These are phyloP conservation scores for Sycophila texana DNA, from an alignment of 2,888 invertebrate genomes.

Conservation along the genomic window DNA sequence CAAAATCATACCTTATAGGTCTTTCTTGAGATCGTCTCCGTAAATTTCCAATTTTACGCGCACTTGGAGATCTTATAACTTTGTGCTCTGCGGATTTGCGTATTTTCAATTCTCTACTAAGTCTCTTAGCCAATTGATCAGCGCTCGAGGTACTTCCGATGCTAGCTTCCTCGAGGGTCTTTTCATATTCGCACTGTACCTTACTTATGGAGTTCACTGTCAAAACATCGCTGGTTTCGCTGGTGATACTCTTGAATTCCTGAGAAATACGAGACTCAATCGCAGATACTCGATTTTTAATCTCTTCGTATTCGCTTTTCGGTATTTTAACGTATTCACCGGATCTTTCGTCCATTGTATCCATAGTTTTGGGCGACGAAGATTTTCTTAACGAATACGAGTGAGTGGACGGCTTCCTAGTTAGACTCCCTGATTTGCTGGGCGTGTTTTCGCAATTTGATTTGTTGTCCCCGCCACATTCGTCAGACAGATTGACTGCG, in stretches of 20 bases:
- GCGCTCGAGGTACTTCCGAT: constrained; percentile 81
- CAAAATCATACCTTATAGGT: constrained; percentile 64
- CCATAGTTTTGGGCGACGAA: constrained; percentile 21
- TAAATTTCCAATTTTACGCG: constrained; percentile 87
- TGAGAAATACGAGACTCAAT: constrained; percentile 84
- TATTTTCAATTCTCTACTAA: constrained; percentile 86
- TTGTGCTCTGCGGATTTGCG: constrained; percentile 83
- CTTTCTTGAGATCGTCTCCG: constrained; percentile 84
- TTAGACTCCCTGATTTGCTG: constrained; percentile 50
- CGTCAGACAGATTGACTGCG: constrained; percentile 71
- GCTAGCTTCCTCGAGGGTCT: constrained; percentile 83
- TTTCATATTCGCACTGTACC: constrained; percentile 85
- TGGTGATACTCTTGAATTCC: constrained; percentile 77
- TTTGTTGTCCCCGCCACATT: constrained; percentile 59
- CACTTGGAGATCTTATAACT: constrained; percentile 87
- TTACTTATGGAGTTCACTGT: constrained; percentile 78
- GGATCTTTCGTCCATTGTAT: constrained; percentile 61
- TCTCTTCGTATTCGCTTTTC: constrained; percentile 86
- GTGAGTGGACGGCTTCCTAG: constrained; percentile 59
- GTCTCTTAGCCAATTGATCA: constrained; percentile 83
- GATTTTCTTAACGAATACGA: constrained; percentile 52
- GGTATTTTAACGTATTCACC: constrained; percentile 84
- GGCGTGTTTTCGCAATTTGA: constrained; percentile 38
- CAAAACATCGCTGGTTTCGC: constrained; percentile 65
- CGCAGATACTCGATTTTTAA: constrained; percentile 84